phyloP scores from a whole-genome alignment of 2,113 vertebrate genomes.

The Lophius piscatorius region DNA sequence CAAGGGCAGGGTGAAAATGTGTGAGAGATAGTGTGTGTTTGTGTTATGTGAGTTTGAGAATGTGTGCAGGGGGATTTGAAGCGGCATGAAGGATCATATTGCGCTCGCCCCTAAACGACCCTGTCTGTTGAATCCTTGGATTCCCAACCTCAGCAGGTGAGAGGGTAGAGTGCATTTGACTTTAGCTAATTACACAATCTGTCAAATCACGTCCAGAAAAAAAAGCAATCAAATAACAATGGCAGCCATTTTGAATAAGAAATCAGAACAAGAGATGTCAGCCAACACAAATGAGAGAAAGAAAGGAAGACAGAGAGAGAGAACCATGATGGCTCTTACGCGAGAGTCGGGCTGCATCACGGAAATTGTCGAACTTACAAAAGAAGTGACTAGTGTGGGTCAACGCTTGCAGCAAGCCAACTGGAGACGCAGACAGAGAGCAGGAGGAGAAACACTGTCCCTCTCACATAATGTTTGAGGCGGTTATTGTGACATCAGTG shows the following conservation, averaged over 20 bases:
- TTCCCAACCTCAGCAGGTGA: slow-evolving; percentile 13
- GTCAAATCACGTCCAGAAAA: slow-evolving; percentile 18
- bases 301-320: too few relatives aligned
- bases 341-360: slow-evolving; percentile 50
- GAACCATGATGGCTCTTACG: slow-evolving; percentile 24
- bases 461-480: slow-evolving; percentile 54
- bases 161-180: not conserved
- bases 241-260: slow-evolving; percentile 65
- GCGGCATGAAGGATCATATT: slow-evolving; percentile 60
- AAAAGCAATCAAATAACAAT: slow-evolving; percentile 1
- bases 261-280: slow-evolving; percentile 44
- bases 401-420: slow-evolving; percentile 25
- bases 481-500: slow-evolving; percentile 61
- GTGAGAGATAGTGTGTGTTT: slow-evolving; percentile 11
- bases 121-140: slow-evolving; percentile 30
- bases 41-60: slow-evolving; percentile 4
- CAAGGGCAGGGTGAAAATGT: slow-evolving; percentile 14
- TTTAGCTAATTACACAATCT: not conserved
- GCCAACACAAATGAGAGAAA: slow-evolving; percentile 14
- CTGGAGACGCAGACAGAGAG: slow-evolving; percentile 17
- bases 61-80: slow-evolving; percentile 12
- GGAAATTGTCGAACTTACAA: slow-evolving; percentile 69
- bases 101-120: slow-evolving; percentile 63
- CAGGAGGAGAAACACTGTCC: slow-evolving; percentile 10
- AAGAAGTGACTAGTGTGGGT: slow-evolving; percentile 49